Evolutionary conservation across 2,113 vertebrate genomes (phyloP), one percentile per base, ranked within the genome.

Genomic region (Hemicordylus capensis): DNA sequence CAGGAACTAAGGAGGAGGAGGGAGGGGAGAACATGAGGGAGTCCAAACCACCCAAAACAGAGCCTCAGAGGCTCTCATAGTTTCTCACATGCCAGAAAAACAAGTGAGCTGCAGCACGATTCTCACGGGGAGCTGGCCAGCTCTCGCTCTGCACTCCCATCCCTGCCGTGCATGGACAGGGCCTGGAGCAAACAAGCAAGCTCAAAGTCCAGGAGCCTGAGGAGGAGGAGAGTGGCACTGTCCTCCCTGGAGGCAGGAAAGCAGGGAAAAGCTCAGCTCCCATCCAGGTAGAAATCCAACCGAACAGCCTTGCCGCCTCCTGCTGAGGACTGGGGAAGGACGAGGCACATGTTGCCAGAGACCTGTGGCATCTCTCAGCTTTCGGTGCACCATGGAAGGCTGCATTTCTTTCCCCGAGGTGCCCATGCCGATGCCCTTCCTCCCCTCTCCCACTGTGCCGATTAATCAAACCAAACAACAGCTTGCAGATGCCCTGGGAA

Each of bases 401-500:
- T 31, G 24, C 46, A 17, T 22, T 44, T 6, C 24, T 4, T 31
- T 58, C 19, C 26, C 48, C 42, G 10, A 31, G 76, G 5, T 58
- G 48, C 63, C 42, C 58, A 51, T 31, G 67, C 73, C 19, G 54
- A 61, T 31, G 15, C 54, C 76, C 72, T 31, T 76, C 31, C 39
- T 66, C 61, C 44, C 14, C 17, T 58, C 84, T 54, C 72, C 54
- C 61, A 8, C 80, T 48, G 46, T 42, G 74, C 9, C 15, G 17
- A 42, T 61, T n/a, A 64, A 83, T 64, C 34, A 59, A 80, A 67
- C 82, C 59, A 76, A 87, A 83, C 83, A 69, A 63, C 76, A 80
- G 63, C 51, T 69, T 26, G 63, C 73, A 10, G 56, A 28, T 59
- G 15, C 46, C 31, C 20, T 22, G 20, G 3, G 1, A 59, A 46